Evolutionary conservation across 2,797 vertebrate genomes (phyloP).

Genomic region (Eurystomus glaucurus): DNA sequence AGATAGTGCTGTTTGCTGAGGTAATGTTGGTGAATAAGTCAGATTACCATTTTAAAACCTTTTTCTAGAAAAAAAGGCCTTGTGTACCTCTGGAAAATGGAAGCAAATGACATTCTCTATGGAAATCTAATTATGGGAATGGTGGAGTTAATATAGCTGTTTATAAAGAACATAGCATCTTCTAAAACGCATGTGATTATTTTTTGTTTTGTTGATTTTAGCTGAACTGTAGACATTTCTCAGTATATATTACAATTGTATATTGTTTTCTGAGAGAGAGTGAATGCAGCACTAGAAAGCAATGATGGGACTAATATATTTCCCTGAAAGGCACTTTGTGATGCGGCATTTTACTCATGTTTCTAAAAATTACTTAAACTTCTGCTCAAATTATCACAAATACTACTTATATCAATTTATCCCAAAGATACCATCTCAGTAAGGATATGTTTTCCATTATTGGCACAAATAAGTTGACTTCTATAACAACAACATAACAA

Average conservation of each 20-base stretch:
- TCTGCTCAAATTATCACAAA: slow-evolving; percentile 11
- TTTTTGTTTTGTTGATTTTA: slow-evolving; percentile 49
- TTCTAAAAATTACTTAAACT: slow-evolving; percentile 41
- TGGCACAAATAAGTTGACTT: not conserved
- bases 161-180: not conserved
- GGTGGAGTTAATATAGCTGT: slow-evolving; percentile 17
- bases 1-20: not conserved
- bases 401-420: not conserved
- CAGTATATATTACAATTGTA: not conserved
- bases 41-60: slow-evolving; percentile 1
- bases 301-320: slow-evolving; percentile 21
- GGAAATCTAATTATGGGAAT: slow-evolving; percentile 21
- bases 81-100: not conserved
- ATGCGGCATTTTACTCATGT: slow-evolving; percentile 41
- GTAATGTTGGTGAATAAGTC: not conserved
- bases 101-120: slow-evolving; percentile 21
- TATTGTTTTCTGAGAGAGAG: slow-evolving; percentile 12
- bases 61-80: not conserved
- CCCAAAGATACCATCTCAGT: not conserved
- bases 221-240: not conserved
- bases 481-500: not conserved
- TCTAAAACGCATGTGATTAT: slow-evolving; percentile 7
- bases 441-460: not conserved
- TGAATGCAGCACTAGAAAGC: slow-evolving; percentile 10
- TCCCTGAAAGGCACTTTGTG: slow-evolving; percentile 32